Evolutionary conservation across 1,140 invertebrate species (phyloP).

Genomic region (Atta texana): DNA sequence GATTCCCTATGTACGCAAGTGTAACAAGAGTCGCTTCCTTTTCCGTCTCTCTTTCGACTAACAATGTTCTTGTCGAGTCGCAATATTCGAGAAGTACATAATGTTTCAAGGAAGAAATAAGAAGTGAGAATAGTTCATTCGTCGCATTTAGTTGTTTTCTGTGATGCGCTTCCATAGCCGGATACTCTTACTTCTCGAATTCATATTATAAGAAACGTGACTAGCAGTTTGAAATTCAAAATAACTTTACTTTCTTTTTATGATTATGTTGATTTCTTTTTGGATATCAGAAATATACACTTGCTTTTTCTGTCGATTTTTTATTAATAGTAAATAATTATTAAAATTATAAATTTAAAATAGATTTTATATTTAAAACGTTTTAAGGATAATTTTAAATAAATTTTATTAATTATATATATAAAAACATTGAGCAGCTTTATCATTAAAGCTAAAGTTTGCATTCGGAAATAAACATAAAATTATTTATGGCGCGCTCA

Average conservation of each 20-base stretch:
- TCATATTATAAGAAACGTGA: conserved; percentile 8
- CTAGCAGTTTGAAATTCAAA: conserved; percentile 20
- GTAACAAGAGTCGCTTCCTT: conserved; percentile 19
- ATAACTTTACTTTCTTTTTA: not conserved
- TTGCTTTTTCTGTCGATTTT: not conserved
- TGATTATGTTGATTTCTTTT: not conserved
- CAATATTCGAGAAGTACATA: conserved; percentile 2
- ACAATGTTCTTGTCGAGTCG: conserved; percentile 29
- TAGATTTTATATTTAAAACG: too few species aligned
- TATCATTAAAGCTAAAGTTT: not conserved
- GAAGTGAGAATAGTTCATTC: conserved; percentile 58
- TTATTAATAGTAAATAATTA: not conserved
- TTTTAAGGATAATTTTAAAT: not conserved
- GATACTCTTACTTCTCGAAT: conserved; percentile 28
- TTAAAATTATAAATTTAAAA: not conserved
- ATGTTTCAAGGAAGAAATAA: conserved; percentile 12
- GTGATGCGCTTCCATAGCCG: conserved; percentile 17
- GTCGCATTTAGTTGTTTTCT: conserved; percentile 69
- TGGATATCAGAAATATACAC: not conserved
- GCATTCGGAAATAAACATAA: not conserved
- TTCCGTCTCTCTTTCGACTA: conserved; percentile 17
- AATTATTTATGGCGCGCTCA: not conserved
- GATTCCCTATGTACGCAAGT: conserved; percentile 65
- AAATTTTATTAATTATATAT: not conserved
- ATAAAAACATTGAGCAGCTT: conserved; percentile 12